These are phyloP conservation scores for Amphimedon queenslandica DNA, from an alignment of 37 sponge, comb jelly and placozoan species.

Conservation along the genomic window DNA sequence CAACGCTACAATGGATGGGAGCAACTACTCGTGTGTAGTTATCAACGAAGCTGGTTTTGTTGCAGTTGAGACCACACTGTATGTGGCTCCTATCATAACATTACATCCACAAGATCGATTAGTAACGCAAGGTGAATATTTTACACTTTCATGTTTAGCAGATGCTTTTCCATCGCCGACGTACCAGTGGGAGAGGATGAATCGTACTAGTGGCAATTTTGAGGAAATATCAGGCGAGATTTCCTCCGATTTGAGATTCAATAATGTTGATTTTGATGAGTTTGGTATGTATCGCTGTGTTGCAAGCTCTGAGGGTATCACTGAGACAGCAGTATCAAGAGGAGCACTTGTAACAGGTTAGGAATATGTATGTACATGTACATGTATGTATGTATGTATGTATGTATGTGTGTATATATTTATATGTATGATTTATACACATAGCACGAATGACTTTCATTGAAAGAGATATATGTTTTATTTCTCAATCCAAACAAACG, in stretches of 20 bases:
- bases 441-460: too few relatives aligned
- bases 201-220: not conserved
- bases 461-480: too few relatives aligned
- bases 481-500: not conserved
- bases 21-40: conserved; percentile 31
- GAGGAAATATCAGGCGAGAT: not conserved
- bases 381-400: conserved; percentile 14
- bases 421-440: too few relatives aligned
- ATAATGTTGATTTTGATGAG: conserved; percentile 4
- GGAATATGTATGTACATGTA: too few relatives aligned
- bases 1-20: conserved; percentile 33
- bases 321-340: too few relatives aligned
- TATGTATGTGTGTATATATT: too few relatives aligned
- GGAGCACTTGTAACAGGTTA: too few relatives aligned
- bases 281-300: not conserved
- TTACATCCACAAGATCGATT: conserved; percentile 14
- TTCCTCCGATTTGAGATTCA: not conserved
- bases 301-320: too few relatives aligned
- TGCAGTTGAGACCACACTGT: conserved; percentile 11
- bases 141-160: conserved; percentile 37
- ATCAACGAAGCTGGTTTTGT: conserved; percentile 30
- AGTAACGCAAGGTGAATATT: not conserved
- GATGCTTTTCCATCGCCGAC: conserved; percentile 20
- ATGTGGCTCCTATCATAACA: conserved; percentile 15
- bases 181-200: conserved; percentile 30